phyloP scores from a whole-genome alignment of 2,888 invertebrate genomes.

The Acheta domesticus region DNA sequence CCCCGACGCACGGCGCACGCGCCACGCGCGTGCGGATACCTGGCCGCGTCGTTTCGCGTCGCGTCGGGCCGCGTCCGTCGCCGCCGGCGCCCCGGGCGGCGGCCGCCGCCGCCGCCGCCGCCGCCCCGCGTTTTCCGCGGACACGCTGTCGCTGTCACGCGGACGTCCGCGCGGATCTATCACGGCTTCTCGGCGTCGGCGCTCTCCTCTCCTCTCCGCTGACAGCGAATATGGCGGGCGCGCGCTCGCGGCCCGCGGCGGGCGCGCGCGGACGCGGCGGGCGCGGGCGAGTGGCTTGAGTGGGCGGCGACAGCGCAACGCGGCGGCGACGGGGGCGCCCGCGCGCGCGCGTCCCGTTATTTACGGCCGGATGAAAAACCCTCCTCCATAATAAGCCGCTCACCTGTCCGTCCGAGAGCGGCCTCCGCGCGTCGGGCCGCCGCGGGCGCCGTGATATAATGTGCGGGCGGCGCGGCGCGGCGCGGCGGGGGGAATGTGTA shows the following conservation, averaged over 20 bases:
- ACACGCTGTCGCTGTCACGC: neutral
- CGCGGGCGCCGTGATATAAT: too few species aligned
- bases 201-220: neutral
- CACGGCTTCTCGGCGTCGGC: neutral
- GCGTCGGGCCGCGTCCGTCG: neutral
- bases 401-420: conserved; percentile 9
- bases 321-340: neutral
- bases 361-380: conserved; percentile 1
- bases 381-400: conserved; percentile 6
- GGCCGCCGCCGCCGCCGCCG: neutral
- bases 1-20: neutral
- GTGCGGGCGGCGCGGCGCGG: too few species aligned
- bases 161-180: neutral
- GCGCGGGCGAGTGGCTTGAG: neutral
- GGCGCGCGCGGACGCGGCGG: neutral
- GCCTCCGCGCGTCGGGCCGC: neutral
- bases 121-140: neutral
- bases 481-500: too few species aligned
- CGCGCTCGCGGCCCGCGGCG: neutral
- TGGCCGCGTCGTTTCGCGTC: neutral
- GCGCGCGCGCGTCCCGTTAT: neutral
- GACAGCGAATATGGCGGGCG: neutral
- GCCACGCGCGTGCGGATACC: neutral
- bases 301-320: neutral
- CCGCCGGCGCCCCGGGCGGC: neutral